Evolutionary conservation across 2,113 vertebrate genomes (phyloP), one percentile per base, ranked within the genome.

Genomic region (Colinus virginianus): DNA sequence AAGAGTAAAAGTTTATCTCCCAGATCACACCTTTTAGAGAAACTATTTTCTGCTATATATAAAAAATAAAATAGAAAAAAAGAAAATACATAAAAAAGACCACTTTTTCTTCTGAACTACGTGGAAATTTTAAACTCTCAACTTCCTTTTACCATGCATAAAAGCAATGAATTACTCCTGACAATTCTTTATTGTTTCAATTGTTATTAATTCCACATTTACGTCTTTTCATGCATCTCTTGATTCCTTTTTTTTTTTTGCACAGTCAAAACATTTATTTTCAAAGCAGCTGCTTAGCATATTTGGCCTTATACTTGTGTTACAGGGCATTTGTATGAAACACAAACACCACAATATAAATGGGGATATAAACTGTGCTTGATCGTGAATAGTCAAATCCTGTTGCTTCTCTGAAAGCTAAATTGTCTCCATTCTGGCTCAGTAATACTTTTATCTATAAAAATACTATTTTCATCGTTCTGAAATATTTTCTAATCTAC

Each of bases 1-100:
- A 80, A 90, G 91, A 70, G 59, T 17, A 17, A 11, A 90, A 87
- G 58, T 82, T 94, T 92, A 90, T 25, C 58, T 92, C 74, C 70
- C 63, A 82, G 53, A 58, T 49, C 66, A 58, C 62, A 48, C 88
- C 62, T 88, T 71, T 66, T 32, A 93, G 19, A 48, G 30, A 87
- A 86, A 78, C 5, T 48, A 7, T 80, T 93, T 91, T 55, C 58
- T 78, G 22, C 58, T 70, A 61, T 72, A 78, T 17, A 49, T 59
- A 63, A 69, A 78, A 63, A 55, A 58, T n/a, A 58, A 58, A 59
- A 63, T 40, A 40, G 40, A 69, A 78, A 63, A 55, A 58, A 58
- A 58, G n/a, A 59, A 63, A 40, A 63, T 4, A 40, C 40, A 40
- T 40, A 63, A 63, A 12, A 63, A 63, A 28, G 51, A 15, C 51